Conservation (phyloP, 2,888 invertebrate genomes). For the Osmoderma eremita region DNA sequence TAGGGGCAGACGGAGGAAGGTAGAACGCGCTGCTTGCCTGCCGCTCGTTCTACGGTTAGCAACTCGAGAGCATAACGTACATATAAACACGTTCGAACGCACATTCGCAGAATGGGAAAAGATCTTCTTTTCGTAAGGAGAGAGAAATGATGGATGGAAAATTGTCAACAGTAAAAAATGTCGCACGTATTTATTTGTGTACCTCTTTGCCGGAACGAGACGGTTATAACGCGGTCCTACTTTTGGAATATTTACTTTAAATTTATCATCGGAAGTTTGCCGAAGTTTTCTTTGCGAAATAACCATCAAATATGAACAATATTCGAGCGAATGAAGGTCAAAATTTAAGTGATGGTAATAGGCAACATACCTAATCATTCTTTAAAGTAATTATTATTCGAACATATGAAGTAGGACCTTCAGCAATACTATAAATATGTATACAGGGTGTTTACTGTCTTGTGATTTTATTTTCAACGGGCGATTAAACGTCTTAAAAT, state of each 20-base stretch:
- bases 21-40: neutral
- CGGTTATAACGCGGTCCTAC: conserved; percentile 2
- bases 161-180: conserved; percentile 29
- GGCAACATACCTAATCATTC: no score
- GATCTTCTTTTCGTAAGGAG: conserved; percentile 7
- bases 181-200: conserved; percentile 30
- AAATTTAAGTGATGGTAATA: no score
- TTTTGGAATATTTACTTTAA: conserved; percentile 1
- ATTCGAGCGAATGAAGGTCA: no score
- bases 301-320: no score
- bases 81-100: conserved; percentile 32
- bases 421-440: no score
- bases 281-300: neutral
- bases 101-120: conserved; percentile 10
- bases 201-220: conserved; percentile 22
- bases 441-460: no score
- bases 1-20: neutral
- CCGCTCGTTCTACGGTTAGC: neutral
- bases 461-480: no score
- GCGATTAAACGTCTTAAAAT: no score
- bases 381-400: no score
- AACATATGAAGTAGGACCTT: no score
- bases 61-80: conserved; percentile 23
- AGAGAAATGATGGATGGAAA: conserved; percentile 22
- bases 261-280: neutral